Conservation (phyloP, 2,888 invertebrate species). For the Troides oblongomaculatus region DNA sequence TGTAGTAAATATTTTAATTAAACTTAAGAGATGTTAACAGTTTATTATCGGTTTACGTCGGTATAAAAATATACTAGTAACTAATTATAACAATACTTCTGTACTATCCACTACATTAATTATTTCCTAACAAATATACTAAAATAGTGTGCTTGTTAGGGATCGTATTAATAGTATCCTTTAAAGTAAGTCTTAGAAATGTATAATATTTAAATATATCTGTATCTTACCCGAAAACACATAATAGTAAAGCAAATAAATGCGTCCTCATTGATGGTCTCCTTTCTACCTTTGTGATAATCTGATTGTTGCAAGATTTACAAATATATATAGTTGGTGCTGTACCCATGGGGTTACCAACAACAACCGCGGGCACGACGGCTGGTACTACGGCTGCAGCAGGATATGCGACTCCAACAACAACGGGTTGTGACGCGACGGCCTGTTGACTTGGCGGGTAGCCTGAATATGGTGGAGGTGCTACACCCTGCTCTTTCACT, state of each 20-base stretch:
- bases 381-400: constrained; percentile 34
- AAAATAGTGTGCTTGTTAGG: too few relatives aligned
- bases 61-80: too few relatives aligned
- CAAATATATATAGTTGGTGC: constrained; percentile 53
- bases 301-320: constrained; percentile 64
- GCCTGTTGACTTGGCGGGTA: constrained; percentile 27
- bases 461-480: constrained; percentile 43
- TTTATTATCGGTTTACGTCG: too few relatives aligned
- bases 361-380: constrained; percentile 35
- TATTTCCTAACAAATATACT: too few relatives aligned
- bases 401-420: constrained; percentile 31
- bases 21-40: too few relatives aligned
- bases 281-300: constrained; percentile 62
- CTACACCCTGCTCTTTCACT: constrained; percentile 33
- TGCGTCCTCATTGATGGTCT: constrained; percentile 75
- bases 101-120: too few relatives aligned
- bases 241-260: constrained; percentile 73
- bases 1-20: too few relatives aligned
- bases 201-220: not conserved
- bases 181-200: too few relatives aligned
- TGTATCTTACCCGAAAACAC: constrained; percentile 58
- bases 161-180: too few relatives aligned
- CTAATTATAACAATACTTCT: too few relatives aligned
- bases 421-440: constrained; percentile 22
- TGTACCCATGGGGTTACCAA: constrained; percentile 47